Base-by-base conservation (phyloP, 2,888 invertebrate genomes). In the Eristalis tenax region DNA sequence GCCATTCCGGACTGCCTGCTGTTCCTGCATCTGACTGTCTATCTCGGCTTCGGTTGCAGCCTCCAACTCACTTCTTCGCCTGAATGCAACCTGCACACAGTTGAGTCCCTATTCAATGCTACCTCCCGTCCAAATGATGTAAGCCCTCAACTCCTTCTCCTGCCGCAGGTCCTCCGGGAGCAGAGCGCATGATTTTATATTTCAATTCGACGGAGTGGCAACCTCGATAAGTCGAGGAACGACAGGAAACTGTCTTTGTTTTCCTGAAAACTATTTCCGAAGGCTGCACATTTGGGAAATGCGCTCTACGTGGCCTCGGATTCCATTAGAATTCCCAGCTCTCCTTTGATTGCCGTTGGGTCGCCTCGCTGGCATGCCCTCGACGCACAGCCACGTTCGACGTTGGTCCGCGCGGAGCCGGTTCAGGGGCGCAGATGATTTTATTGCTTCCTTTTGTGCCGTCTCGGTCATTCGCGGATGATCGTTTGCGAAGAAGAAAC, bases 221-320 rank as follows among this genome's bases (percentile, higher is more conserved):
- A 40, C 50, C 63, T 57, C 32, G 40, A 79, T 40, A 40, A 65
- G 26, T 40, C 43, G 32, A 59, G 23, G 18, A 18, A 50, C 18
- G 38, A 64, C 81, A 56, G 81, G 81, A 85, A 81, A 81, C 73
- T 76, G 68, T 28, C 71, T 80, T 77, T 70, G 59, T 69, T 32
- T 63, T 56, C 85, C 68, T 61, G 74, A 5, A 69, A 80, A 75
- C 70, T 50, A 80, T 80, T 83, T 83, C 74, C 83, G 74, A 80
- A 59, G 59, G 83, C 64, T 73, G 38, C 74, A 74, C 75, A 80
- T 75, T 75, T 71, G 70, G 80, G 81, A 71, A 80, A 85, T 76
- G 84, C 69, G 65, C 70, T 69, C 57, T 18, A 63, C 63, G 38
- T 69, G 63, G 81, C 65, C 70, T 71, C 38, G 73, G 38, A 77